Base-by-base conservation (phyloP, 2,888 invertebrate genomes). In the Operophtera brumata region DNA sequence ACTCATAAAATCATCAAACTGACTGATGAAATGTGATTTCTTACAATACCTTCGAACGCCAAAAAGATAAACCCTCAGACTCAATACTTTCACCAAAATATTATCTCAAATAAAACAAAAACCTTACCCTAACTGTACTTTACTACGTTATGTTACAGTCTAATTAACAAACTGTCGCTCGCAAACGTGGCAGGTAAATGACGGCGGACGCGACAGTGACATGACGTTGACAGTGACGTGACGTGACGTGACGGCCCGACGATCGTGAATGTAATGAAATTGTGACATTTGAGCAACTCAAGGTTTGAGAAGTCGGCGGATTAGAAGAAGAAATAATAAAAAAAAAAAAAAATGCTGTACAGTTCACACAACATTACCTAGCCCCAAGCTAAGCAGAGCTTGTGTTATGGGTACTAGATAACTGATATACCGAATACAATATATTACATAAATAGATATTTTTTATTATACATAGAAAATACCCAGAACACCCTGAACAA, bases 151-250 rank as follows among this genome's bases (percentile, higher is more conserved):
- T 70, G 78, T 79, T 79, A 80, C 82, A 78, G 75, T 80, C 85
- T 87, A 86, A 88, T 89, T 87, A 89, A 86, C 84, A 73, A 80
- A 80, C 78, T 80, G 82, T 84, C 83, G 73, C 73, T 77, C 72
- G 70, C 69, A 64, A 63, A 72, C 56, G 69, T 82, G 84, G 77
- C 84, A 84, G 84, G 81, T 83, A 78, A 82, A 66, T 77, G 82
- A 81, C 80, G 63, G 69, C 70, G 69, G 65, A 63, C 72, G 70
- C 70, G 71, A 69, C 72, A 62, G 60, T 69, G 71, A 61, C 68
- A 39, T 50, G 55, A 55, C 65, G 59, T 61, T 67, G 74, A 71
- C 71, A 50, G 71, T 73, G 82, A 77, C 69, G 47, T 47, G 56
- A 56, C 65, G 59, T 67, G 73, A 70, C 70, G 66, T 56, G 75